These are phyloP conservation scores for Columba guinea DNA, from an alignment of 2,797 vertebrate species.

Conservation along the genomic window DNA sequence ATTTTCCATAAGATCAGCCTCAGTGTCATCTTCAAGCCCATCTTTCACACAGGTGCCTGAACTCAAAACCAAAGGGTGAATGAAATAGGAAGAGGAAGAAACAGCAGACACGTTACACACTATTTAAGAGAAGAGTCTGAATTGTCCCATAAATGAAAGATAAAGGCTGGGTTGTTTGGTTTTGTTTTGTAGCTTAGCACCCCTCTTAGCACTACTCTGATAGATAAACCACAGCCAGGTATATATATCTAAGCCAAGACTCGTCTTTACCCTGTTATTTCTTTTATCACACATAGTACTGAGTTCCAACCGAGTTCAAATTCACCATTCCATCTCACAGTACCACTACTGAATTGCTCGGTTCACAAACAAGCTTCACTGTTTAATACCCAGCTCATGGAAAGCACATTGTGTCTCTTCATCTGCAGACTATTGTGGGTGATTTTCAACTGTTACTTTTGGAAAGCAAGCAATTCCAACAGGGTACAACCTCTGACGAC, in stretches of 20 bases:
- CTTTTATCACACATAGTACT: background rate
- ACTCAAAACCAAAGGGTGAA: background rate
- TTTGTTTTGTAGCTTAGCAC: background rate
- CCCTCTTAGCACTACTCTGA: background rate
- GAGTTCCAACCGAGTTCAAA: background rate
- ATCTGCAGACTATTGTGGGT: background rate
- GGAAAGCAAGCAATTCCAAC: background rate
- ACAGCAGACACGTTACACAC: background rate
- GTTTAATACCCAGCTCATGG: background rate
- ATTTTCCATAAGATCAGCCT: background rate
- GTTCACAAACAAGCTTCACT: background rate
- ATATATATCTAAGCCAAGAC: background rate
- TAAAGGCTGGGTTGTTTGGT: background rate
- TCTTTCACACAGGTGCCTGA: background rate
- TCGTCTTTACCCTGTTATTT: background rate
- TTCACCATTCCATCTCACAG: background rate
- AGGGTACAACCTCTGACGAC: background rate
- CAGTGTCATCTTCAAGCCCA: background rate
- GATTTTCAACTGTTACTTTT: background rate
- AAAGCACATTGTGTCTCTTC: background rate
- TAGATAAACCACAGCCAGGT: background rate
- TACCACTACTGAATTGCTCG: background rate
- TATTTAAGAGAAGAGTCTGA: background rate
- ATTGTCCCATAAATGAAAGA: background rate
- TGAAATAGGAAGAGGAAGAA: background rate